Evolutionary conservation across 2,797 vertebrate genomes (phyloP), one percentile per base, ranked within the genome.

Genomic region (Poecilia velifera): DNA sequence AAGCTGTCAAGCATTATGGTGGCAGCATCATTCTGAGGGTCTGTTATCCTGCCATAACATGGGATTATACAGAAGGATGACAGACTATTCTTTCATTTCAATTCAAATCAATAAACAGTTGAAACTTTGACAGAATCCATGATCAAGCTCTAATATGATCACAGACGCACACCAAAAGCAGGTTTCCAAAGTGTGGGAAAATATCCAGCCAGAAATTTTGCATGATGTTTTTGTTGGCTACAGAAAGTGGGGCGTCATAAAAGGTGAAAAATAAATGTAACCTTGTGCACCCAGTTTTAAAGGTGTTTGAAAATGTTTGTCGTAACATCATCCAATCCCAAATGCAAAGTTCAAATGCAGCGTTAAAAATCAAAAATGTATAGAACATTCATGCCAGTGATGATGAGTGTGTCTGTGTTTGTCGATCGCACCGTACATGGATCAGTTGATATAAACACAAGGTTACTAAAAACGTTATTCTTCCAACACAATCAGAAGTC

Each of bases 401-500:
- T 45, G 68, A 71, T n/a, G 68, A 71, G 68, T 71, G 41, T 28
- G 1, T 45, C 25, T 45, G 25, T 45, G 25, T 14, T 41, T 71
- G 68, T 71, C 0, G 25, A 43, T 45, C 7, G 22, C 66, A 43
- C 22, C 39, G 13, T n/a, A n/a, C 12, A 72, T 39, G 80, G 76
- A 59, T n/a, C 59, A 36, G 13, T n/a, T 28, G 25, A 66, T 66
- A 68, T 22, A n/a, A 74, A 59, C 70, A 73, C 3, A 34, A 31
- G 14, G 28, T 64, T 49, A 18, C 74, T 81, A 83, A 84, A 84
- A 77, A 59, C 82, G 79, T 86, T 85, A 84, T 89, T 47, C 84
- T 72, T 81, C 34, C 43, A 64, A 25, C 49, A 25, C 64, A 76
- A 41, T 71, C 80, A 64, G 14, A 28, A 25, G 77, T 57, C 59